Conservation (phyloP, 1,140 invertebrate genomes). For the Carposina sasakii region DNA sequence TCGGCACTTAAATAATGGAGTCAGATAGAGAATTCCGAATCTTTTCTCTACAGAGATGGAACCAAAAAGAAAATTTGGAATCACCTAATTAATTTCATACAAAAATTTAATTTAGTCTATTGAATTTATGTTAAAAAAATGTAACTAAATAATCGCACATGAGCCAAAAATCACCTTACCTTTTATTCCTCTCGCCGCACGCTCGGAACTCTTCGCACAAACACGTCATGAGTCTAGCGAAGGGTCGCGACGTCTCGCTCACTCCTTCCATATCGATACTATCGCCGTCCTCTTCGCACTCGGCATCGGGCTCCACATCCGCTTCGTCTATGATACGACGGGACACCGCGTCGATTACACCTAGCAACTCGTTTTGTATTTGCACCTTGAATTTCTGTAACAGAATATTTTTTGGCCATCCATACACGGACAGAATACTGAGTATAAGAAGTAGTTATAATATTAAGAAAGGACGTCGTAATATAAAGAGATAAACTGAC, state of each 20-base stretch:
- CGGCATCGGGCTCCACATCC: constrained; percentile 45
- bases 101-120: too few relatives aligned
- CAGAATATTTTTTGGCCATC: background rate
- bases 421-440: background rate
- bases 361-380: constrained; percentile 85
- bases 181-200: constrained; percentile 43
- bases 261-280: constrained; percentile 25
- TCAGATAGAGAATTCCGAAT: too few relatives aligned
- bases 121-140: too few relatives aligned
- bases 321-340: constrained; percentile 79
- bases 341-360: constrained; percentile 84
- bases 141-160: background rate
- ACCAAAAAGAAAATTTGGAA: too few relatives aligned
- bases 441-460: too few relatives aligned
- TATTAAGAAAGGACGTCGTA: background rate
- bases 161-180: constrained; percentile 21
- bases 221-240: constrained; percentile 43
- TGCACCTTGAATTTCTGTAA: constrained; percentile 82
- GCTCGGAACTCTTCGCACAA: constrained; percentile 48
- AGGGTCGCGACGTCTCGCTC: constrained; percentile 35
- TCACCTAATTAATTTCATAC: too few relatives aligned
- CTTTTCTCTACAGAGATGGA: too few relatives aligned
- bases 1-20: too few relatives aligned
- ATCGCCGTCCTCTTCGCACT: constrained; percentile 34
- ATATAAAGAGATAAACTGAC: too few relatives aligned